Evolutionary conservation across 2,888 invertebrate genomes (phyloP).

Genomic region (Patella pellucida): DNA sequence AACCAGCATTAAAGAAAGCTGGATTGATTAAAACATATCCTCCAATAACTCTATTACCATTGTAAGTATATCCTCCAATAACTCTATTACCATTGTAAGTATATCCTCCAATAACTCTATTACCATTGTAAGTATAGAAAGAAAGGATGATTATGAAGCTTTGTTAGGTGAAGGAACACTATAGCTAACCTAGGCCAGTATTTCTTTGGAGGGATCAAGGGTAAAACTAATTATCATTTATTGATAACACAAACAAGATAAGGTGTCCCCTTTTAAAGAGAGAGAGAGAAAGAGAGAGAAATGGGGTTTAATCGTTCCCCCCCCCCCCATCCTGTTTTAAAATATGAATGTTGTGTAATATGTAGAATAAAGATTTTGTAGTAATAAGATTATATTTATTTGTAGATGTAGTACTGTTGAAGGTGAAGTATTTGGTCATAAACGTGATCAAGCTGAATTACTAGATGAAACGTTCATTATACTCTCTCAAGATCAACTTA

Average conservation of each 20-base stretch:
- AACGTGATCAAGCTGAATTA: slow-evolving; percentile 81
- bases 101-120: slow-evolving; percentile 75
- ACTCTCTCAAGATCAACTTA: slow-evolving; percentile 80
- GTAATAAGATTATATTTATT: slow-evolving; percentile 35
- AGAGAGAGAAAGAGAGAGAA: too few species aligned
- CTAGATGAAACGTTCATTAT: slow-evolving; percentile 81
- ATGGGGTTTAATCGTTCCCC: too few species aligned
- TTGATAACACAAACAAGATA: too few species aligned
- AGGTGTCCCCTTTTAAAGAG: too few species aligned
- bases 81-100: slow-evolving; percentile 70
- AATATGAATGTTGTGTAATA: too few species aligned
- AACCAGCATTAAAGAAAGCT: slow-evolving; percentile 89
- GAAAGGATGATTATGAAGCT: neutral
- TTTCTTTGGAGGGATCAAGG: too few species aligned
- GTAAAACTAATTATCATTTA: too few species aligned
- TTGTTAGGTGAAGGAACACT: neutral
- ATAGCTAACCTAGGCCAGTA: neutral
- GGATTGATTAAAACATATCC: slow-evolving; percentile 87
- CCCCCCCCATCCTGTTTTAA: too few species aligned
- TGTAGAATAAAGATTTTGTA: too few species aligned
- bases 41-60: slow-evolving; percentile 72
- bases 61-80: slow-evolving; percentile 77
- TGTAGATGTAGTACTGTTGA: slow-evolving; percentile 85
- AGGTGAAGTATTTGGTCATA: slow-evolving; percentile 86
- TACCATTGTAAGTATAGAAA: slow-evolving; percentile 59